These are phyloP conservation scores for Serranus cabrilla DNA, from an alignment of 2,797 vertebrate species.

Conservation along the genomic window DNA sequence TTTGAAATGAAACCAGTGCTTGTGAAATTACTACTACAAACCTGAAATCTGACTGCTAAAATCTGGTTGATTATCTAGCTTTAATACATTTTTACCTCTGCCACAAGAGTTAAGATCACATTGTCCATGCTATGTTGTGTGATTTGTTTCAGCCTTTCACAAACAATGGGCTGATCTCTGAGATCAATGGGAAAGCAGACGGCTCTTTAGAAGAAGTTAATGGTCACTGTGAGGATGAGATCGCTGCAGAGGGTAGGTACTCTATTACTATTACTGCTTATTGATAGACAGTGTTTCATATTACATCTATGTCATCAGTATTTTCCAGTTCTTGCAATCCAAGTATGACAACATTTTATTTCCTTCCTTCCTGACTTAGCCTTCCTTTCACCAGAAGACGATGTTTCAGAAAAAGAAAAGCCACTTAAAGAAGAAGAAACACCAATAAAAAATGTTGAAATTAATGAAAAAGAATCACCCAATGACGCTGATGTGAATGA, in stretches of 20 bases:
- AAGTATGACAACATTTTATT: constrained; percentile 42
- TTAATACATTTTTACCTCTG: not conserved
- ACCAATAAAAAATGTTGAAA: constrained; percentile 67
- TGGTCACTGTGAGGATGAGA: constrained; percentile 73
- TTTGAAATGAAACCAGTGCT: not conserved
- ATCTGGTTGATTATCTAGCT: not conserved
- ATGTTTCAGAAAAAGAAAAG: constrained; percentile 75
- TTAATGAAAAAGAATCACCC: constrained; percentile 69
- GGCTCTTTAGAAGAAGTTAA: constrained; percentile 67
- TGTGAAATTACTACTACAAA: not conserved
- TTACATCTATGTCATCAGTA: constrained; percentile 20
- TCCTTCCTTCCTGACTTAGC: constrained; percentile 73
- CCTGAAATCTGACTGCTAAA: not conserved
- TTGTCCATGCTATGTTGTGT: constrained; percentile 31
- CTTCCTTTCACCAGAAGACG: constrained; percentile 80
- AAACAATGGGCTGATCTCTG: constrained; percentile 87
- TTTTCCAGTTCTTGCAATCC: not conserved
- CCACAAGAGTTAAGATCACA: not conserved
- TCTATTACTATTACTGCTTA: constrained; percentile 12
- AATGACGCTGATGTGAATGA: constrained; percentile 60
- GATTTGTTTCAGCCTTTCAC: constrained; percentile 82
- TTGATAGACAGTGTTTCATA: not conserved
- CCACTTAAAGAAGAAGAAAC: constrained; percentile 67
- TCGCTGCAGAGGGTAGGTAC: constrained; percentile 77
- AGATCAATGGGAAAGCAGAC: constrained; percentile 79